These are phyloP conservation scores for Danio choprae DNA, from an alignment of 2,797 vertebrate genomes.

Conservation along the genomic window DNA sequence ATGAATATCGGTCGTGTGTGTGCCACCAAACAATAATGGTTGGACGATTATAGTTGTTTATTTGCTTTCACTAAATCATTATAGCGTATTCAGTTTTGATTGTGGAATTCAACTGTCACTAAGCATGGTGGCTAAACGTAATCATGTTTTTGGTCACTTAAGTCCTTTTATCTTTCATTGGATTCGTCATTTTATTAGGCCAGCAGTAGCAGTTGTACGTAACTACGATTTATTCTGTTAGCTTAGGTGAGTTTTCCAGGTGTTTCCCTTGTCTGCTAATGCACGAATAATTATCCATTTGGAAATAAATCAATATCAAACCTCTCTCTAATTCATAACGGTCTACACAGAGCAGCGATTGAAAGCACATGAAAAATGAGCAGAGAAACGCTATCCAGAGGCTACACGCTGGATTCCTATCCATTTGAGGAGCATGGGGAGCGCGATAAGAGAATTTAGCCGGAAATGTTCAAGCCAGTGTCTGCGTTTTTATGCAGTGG, in stretches of 20 bases:
- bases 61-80: background rate
- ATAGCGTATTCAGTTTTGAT: background rate
- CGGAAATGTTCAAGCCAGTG: slow-evolving; percentile 61
- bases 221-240: slow-evolving; percentile 30
- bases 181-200: slow-evolving; percentile 35
- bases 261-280: slow-evolving; percentile 64
- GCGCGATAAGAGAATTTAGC: slow-evolving; percentile 66
- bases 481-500: slow-evolving; percentile 52
- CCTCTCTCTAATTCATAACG: slow-evolving; percentile 72
- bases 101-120: background rate
- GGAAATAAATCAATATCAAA: slow-evolving; percentile 75
- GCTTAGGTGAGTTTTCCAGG: slow-evolving; percentile 44
- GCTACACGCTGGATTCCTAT: slow-evolving; percentile 60
- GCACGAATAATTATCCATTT: slow-evolving; percentile 67
- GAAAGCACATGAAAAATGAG: slow-evolving; percentile 71
- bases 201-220: slow-evolving; percentile 30
- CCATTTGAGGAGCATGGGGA: slow-evolving; percentile 57
- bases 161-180: slow-evolving; percentile 21
- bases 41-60: background rate
- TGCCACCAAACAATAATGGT: background rate
- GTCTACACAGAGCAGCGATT: slow-evolving; percentile 66
- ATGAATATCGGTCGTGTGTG: background rate
- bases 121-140: background rate
- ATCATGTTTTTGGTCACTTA: background rate
- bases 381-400: slow-evolving; percentile 66